Percentiles rank a stretch among this genome's conserved stretches.
These are phyloP conservation scores for Andrena flavipes DNA, from an alignment of 2,888 invertebrate genomes.

Conservation along the genomic window DNA sequence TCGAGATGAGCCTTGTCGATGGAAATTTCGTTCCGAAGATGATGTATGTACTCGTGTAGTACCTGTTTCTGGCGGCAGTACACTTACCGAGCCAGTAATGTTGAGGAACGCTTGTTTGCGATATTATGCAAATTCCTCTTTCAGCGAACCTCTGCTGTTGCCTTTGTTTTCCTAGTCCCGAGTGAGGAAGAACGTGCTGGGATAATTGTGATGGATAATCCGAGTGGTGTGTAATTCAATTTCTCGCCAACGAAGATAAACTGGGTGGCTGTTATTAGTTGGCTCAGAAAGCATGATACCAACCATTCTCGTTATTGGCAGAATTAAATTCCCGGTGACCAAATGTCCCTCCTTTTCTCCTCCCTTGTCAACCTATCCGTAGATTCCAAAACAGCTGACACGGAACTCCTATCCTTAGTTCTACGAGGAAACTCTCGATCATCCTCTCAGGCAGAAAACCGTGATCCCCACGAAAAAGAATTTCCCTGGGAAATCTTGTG, in stretches of 20 bases:
- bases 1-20: slow-evolving; percentile 10
- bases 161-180: slow-evolving; percentile 13
- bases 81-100: slow-evolving; percentile 9
- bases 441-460: neutral
- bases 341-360: neutral
- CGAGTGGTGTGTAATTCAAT: slow-evolving; percentile 10
- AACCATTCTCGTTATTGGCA: neutral
- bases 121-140: slow-evolving; percentile 39
- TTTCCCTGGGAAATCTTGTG: neutral
- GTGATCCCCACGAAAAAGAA: neutral
- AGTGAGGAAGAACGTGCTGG: slow-evolving; percentile 2
- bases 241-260: slow-evolving; percentile 3
- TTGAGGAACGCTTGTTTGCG: slow-evolving; percentile 14
- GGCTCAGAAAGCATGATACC: neutral
- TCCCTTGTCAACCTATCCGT: neutral
- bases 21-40: slow-evolving; percentile 30
- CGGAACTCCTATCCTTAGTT: neutral
- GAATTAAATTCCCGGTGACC: neutral
- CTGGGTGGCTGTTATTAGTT: neutral
- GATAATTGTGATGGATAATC: slow-evolving; percentile 21
- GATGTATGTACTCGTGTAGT: neutral
- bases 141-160: neutral
- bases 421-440: neutral
- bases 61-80: neutral
- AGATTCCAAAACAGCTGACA: neutral